Base-by-base conservation (phyloP, 2,888 invertebrate genomes). In the Chrysolina oricalcia region DNA sequence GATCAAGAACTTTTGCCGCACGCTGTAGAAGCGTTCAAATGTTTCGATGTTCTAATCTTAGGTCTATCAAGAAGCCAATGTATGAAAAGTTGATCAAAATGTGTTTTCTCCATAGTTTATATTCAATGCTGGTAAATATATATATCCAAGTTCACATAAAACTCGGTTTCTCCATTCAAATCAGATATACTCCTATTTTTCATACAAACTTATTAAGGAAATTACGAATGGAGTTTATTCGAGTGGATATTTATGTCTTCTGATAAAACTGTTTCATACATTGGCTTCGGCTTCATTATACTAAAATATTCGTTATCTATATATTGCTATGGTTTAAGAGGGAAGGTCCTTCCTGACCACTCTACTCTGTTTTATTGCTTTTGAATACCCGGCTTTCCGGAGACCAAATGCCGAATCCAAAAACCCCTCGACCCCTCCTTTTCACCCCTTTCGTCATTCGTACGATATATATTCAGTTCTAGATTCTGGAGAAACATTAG, bases 381-480 rank as follows among this genome's bases (percentile, higher is more conserved):
- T 88, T 88, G 89, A 89, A 89, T 89, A 89, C 89, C 88, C 87
- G 89, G 89, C 89, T 87, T 85, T 86, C 87, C 87, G 87, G 86
- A 86, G 86, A 83, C 82, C 81, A 83, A 84, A 82, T 83, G 78
- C 83, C 83, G 85, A 86, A 82, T 81, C 80, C 81, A 74, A 80
- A 76, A 76, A 78, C 73, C 75, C 80, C 76, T 83, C 80, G 83
- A 82, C 74, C 81, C 27, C 83, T 81, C 71, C 48, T 46, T 19
- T 50, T 48, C 15, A 27, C 50, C 9, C 10, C 48, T n/a, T 19
- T 43, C 43, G 21, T 27, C 35, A 59, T 59, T 59, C 35, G 10
- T 35, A 17, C 17, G n/a, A 15, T 35, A 27, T 19, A 15, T 8
- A 56, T 23, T 9, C n/a, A 13, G 11, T 56, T 23, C 5, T 23